Evolutionary conservation across 2,797 vertebrate species (phyloP), one percentile per base, ranked within the genome.

Genomic region (Miichthys miiuy): DNA sequence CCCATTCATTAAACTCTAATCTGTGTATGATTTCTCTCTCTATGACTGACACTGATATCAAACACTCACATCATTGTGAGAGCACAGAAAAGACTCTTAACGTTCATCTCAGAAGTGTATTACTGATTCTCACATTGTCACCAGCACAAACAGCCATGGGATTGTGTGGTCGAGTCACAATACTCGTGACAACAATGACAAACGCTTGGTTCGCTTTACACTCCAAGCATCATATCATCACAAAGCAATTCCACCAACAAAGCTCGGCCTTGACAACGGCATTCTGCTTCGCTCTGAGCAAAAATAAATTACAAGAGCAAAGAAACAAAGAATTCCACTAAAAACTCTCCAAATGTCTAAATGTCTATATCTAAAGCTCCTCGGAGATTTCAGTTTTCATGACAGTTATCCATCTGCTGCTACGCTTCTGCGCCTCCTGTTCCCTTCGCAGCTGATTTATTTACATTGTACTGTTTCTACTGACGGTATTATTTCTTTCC

Each of bases 141-240:
- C 68, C 79, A 23, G 42, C 64, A 18, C 81, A 81, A 86, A 81
- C 74, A 80, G 81, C 85, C 46, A 64, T 69, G 72, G 68, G 80
- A 90, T 83, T 87, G 76, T 82, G 83, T 34, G 82, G 77, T 75
- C 21, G 58, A 85, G 44, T 79, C 68, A 80, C 84, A 88, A 87
- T 85, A 41, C 80, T 83, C 54, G 21, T 69, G 83, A 86, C 82
- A 88, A 88, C 88, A 91, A 91, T 91, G 86, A 86, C 81, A 81
- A 88, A 82, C 6, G 60, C 76, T 77, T 64, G 82, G 85, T 83
- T 88, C 8, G 64, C 73, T 83, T 81, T 58, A 72, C 11, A 50
- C 79, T 80, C 75, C 46, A 9, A 85, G 82, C 79, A 71, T 87
- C 79, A 56, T 68, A 82, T 90, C 51, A 85, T 75, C 81, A 83